Conservation (phyloP, 1,140 invertebrate genomes). For the Parasteatoda tepidariorum region DNA sequence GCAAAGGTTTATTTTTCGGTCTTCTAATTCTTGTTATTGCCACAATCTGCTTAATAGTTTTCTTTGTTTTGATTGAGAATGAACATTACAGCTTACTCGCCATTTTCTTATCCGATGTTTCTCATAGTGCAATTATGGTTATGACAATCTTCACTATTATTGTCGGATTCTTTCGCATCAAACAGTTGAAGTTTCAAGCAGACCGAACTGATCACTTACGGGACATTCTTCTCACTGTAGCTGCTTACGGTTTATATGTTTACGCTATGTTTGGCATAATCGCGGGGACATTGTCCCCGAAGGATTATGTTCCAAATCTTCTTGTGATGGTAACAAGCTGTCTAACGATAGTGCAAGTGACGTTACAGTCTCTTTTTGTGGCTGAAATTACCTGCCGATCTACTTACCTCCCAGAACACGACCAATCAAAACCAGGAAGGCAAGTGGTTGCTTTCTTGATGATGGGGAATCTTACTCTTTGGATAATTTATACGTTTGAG, state of each 20-base stretch:
- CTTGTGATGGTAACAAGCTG: slow-evolving; percentile 89
- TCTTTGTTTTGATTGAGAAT: slow-evolving; percentile 88
- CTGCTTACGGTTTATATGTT: slow-evolving; percentile 90
- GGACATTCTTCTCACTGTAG: slow-evolving; percentile 89
- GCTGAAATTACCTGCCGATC: slow-evolving; percentile 90
- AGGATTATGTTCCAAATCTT: slow-evolving; percentile 80
- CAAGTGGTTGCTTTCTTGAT: slow-evolving; percentile 90
- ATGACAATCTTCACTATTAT: slow-evolving; percentile 88
- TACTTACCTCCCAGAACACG: slow-evolving; percentile 90
- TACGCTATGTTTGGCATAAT: slow-evolving; percentile 94
- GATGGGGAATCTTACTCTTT: slow-evolving; percentile 95
- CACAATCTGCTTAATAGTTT: slow-evolving; percentile 91
- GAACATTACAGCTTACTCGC: slow-evolving; percentile 72
- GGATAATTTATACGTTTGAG: slow-evolving; percentile 96
- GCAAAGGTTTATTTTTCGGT: slow-evolving; percentile 90
- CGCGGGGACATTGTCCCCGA: slow-evolving; percentile 82
- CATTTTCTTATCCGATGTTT: slow-evolving; percentile 89
- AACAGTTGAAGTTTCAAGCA: slow-evolving; percentile 78
- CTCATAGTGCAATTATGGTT: slow-evolving; percentile 86
- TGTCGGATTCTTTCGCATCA: slow-evolving; percentile 87
- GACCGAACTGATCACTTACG: slow-evolving; percentile 73
- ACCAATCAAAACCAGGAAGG: slow-evolving; percentile 91
- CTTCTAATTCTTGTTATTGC: slow-evolving; percentile 89
- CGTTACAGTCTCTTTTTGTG: slow-evolving; percentile 93
- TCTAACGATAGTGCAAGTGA: slow-evolving; percentile 85